Evolutionary conservation across 2,113 vertebrate genomes (phyloP).

Genomic region (Anolis carolinensis): DNA sequence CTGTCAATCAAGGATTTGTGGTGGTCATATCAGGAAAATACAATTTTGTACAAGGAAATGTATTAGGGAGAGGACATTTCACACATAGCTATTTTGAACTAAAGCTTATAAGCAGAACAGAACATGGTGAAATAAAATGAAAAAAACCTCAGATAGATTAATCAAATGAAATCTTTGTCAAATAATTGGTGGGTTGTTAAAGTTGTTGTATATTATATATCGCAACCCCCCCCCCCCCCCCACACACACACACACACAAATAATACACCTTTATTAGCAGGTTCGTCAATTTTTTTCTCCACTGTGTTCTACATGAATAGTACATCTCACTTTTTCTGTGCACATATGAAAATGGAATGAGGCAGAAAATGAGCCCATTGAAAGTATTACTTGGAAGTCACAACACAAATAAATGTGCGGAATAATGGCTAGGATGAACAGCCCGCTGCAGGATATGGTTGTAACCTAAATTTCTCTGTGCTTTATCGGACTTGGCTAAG

Average conservation of each 20-base stretch:
- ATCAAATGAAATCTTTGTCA: conserved; percentile 42
- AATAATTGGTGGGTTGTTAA: conserved; percentile 40
- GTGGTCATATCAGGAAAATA: neutral
- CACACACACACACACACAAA: too few relatives aligned
- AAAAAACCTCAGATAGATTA: conserved; percentile 36
- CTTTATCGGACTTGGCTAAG: neutral
- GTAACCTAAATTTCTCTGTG: neutral
- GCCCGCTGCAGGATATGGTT: neutral
- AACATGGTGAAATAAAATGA: conserved; percentile 34
- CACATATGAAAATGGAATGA: conserved; percentile 33
- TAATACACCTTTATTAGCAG: conserved; percentile 61
- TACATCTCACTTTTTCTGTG: conserved; percentile 58
- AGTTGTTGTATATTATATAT: conserved; percentile 49
- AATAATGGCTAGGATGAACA: neutral
- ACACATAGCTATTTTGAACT: neutral
- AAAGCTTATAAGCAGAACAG: neutral
- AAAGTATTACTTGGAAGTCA: conserved; percentile 13
- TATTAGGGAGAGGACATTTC: neutral
- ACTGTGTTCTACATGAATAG: conserved; percentile 48
- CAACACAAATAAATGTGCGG: conserved; percentile 29
- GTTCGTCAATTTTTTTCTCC: conserved; percentile 56
- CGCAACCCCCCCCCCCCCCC: too few relatives aligned
- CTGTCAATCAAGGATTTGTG: neutral
- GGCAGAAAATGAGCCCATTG: neutral
- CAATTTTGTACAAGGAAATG: neutral